Evolutionary conservation across 2,113 vertebrate genomes (phyloP), one percentile per base, ranked within the genome.

Genomic region (Larimichthys crocea): DNA sequence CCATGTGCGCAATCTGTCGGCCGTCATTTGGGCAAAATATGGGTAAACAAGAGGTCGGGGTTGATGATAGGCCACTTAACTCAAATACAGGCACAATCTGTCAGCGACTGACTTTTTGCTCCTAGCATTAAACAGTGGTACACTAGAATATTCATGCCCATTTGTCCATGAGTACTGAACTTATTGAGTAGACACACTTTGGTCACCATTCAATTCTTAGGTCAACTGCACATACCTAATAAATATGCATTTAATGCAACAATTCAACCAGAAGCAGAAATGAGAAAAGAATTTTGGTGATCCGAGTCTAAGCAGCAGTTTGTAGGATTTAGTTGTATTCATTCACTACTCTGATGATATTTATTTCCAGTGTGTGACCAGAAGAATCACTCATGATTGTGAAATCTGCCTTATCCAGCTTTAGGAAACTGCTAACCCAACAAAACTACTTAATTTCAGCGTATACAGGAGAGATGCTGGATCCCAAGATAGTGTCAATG

Each of bases 81-180:
- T 66, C 48, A 84, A 82, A 83, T 65, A 48, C 74, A 35, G 62
- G 44, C 57, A 19, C 77, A 71, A 80, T 89, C 85, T 85, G 62
- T 53, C 42, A 26, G 52, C 1, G 16, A 40, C 17, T 65, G 59
- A 68, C 55, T 76, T 59, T 68, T 2, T 74, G 76, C 22, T 60
- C 56, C 69, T 24, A 48, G 64, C 72, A 26, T 82, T 86, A 84
- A 84, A 75, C 62, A 0, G 52, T 31, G 9, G 15, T 5, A 15
- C 53, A 1, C 52, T 29, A 20, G 29, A n/a, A n/a, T 4, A 50
- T 40, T 78, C 12, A 52, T 20, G 48, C 10, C 31, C 0, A 22
- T 40, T 40, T 7, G 60, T 71, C 68, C 50, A 6, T 35, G 35
- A 40, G 35, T 40, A 40, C 7, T 8, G 35, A 1, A 46, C 44